Percentiles rank a stretch among this genome's conserved stretches.
phyloP scores from a whole-genome alignment of 2,888 invertebrate species.

The Hirudinaria manillensis region DNA sequence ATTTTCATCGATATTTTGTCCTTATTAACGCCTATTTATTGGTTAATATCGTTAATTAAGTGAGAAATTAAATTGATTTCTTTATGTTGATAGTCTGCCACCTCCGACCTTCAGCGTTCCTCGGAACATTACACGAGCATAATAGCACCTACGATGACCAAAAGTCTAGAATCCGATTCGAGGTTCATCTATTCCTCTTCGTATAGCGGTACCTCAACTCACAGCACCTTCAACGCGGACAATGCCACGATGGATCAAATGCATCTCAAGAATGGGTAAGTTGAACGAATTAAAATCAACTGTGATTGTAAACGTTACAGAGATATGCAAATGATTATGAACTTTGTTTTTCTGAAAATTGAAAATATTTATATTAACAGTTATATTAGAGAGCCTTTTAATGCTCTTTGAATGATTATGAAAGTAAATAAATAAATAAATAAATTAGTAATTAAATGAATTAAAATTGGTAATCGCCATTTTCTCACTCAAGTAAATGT shows the following conservation, averaged over 20 bases:
- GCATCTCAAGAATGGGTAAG: constrained; percentile 60
- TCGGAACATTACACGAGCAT: constrained; percentile 16
- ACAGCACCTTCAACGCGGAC: constrained; percentile 59
- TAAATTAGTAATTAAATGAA: no score
- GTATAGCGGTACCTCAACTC: constrained; percentile 51
- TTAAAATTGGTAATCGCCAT: not conserved
- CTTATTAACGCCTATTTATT: no score
- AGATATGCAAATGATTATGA: no score
- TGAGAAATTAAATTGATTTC: no score
- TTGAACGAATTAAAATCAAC: not conserved
- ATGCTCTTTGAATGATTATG: no score
- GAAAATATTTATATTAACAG: no score
- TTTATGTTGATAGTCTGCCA: constrained; percentile 6
- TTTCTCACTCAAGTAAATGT: not conserved
- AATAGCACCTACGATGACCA: constrained; percentile 29
- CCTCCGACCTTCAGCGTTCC: constrained; percentile 26
- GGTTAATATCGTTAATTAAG: no score
- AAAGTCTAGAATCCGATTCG: constrained; percentile 31
- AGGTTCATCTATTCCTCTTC: constrained; percentile 42
- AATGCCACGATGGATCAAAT: constrained; percentile 60
- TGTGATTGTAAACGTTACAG: no score
- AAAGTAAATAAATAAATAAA: no score
- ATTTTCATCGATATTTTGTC: no score
- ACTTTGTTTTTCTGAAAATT: no score
- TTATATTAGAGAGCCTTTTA: no score